A percentile compares a stretch with the other conserved stretches of the same genome.
These are phyloP conservation scores for Trogon surrucura DNA, from an alignment of 2,113 vertebrate genomes.

Conservation along the genomic window DNA sequence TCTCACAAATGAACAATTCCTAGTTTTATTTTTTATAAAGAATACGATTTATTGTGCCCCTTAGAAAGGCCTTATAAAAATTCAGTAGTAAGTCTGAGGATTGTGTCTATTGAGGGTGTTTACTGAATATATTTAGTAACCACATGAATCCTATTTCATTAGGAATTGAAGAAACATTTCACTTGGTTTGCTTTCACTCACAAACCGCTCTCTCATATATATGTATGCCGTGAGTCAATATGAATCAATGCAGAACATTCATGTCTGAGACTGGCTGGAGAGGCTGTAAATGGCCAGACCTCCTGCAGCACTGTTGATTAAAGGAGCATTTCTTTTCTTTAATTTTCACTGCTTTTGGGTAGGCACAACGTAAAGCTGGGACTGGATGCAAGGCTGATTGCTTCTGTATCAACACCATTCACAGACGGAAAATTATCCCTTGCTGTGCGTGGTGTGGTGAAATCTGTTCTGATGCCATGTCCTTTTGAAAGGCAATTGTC, in stretches of 20 bases:
- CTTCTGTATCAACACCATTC: background rate
- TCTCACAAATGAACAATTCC: background rate
- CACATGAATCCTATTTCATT: background rate
- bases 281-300: background rate
- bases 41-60: background rate
- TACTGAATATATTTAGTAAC: background rate
- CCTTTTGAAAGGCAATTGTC: background rate
- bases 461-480: background rate
- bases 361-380: background rate
- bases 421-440: background rate
- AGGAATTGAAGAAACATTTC: background rate
- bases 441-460: background rate
- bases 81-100: background rate
- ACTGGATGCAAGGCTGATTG: background rate
- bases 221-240: background rate
- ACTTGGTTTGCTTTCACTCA: background rate
- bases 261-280: background rate
- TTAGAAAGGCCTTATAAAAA: background rate
- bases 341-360: background rate
- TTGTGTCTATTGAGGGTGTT: background rate
- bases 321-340: background rate
- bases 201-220: background rate
- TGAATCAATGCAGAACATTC: accelerated
- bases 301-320: background rate
- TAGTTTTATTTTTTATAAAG: background rate